Evolutionary conservation across 2,113 vertebrate species (phyloP).

Genomic region (Oxyura jamaicensis): DNA sequence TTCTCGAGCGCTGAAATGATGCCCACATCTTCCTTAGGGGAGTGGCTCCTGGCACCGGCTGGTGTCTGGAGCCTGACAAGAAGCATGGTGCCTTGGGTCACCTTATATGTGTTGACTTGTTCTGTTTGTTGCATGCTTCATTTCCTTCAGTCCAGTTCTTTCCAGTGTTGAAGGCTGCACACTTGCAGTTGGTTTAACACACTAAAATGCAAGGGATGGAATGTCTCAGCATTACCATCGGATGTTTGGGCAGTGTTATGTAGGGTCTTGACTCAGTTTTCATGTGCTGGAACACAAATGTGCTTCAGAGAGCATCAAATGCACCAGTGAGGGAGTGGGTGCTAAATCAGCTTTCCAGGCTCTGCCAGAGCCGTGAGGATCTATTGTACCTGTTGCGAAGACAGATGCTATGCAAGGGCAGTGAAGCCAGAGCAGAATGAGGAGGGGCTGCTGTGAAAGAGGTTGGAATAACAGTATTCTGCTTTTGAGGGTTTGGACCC

Average conservation of each 20-base stretch:
- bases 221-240: neutral
- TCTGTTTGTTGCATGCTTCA: neutral
- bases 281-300: rapidly evolving
- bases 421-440: rapidly evolving
- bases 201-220: neutral
- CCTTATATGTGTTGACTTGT: neutral
- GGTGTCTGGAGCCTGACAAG: neutral
- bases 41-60: neutral
- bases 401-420: neutral
- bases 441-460: neutral
- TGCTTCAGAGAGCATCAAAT: neutral
- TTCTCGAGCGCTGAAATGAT: rapidly evolving
- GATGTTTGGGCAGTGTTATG: neutral
- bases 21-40: neutral
- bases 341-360: neutral
- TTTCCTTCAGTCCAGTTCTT: neutral
- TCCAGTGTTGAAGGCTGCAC: neutral
- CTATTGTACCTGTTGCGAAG: rapidly evolving
- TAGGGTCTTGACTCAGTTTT: neutral
- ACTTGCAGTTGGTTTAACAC: neutral
- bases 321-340: neutral
- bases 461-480: neutral
- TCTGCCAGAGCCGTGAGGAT: neutral
- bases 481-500: neutral
- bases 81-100: neutral